These are phyloP conservation scores for Helobdella robusta DNA, from an alignment of 2,888 invertebrate genomes.

Conservation along the genomic window DNA sequence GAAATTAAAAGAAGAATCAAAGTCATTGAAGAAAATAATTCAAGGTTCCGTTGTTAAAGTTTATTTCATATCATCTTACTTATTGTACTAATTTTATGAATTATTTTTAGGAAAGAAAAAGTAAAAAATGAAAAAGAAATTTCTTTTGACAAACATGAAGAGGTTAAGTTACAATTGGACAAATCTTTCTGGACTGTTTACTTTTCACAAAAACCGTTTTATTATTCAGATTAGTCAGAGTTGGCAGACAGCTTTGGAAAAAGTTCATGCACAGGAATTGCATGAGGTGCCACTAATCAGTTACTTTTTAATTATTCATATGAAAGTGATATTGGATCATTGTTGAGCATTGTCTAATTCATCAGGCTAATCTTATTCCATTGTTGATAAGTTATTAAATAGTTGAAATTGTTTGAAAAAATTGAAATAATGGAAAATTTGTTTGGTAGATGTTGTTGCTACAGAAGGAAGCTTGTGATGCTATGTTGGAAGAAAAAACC, in stretches of 20 bases:
- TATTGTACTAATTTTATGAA: not conserved
- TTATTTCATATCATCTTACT: not conserved
- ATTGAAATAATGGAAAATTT: slow-evolving; percentile 7
- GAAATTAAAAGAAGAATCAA: slow-evolving; percentile 44
- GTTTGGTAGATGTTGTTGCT: slow-evolving; percentile 45
- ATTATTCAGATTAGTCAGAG: not conserved
- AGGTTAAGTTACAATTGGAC: slow-evolving; percentile 38
- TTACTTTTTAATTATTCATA: no score
- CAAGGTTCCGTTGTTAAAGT: slow-evolving; percentile 35
- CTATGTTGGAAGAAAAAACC: slow-evolving; percentile 50
- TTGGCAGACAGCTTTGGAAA: not conserved
- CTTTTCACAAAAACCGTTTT: no score
- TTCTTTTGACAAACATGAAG: slow-evolving; percentile 48
- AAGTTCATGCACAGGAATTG: not conserved
- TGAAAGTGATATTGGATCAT: no score
- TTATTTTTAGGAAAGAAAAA: slow-evolving; percentile 44
- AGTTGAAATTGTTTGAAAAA: no score
- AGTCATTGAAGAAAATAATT: slow-evolving; percentile 45
- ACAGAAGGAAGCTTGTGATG: slow-evolving; percentile 48
- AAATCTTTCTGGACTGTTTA: not conserved
- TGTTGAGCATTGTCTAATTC: no score
- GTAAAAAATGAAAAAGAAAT: slow-evolving; percentile 49
- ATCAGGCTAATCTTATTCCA: no score
- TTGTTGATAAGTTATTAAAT: no score
- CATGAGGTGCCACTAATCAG: no score